phyloP scores from a whole-genome alignment of 2,113 vertebrate genomes.

The Tursiops truncatus region DNA sequence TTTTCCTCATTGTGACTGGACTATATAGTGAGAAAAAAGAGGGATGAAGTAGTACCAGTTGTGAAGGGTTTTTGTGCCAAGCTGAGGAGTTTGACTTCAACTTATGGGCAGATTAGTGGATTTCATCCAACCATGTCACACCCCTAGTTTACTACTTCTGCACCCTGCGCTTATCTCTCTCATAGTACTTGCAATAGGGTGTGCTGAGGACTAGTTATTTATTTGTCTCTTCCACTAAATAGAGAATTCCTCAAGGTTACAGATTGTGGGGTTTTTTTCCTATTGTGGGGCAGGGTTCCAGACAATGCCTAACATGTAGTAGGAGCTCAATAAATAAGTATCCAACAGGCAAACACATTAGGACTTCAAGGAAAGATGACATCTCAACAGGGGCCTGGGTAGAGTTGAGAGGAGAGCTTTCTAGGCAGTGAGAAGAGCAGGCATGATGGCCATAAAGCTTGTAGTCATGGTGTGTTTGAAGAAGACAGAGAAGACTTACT shows the following conservation, averaged over 20 bases:
- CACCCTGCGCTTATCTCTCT: background rate
- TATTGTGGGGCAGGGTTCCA: no score
- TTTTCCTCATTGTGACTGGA: background rate
- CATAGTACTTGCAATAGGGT: accelerated
- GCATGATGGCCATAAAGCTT: background rate
- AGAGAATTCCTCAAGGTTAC: background rate
- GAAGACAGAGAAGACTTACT: background rate
- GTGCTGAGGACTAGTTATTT: background rate
- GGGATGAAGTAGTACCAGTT: background rate
- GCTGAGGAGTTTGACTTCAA: background rate
- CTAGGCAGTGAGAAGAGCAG: background rate
- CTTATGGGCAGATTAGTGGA: background rate
- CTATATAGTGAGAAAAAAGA: background rate
- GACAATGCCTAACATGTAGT: background rate
- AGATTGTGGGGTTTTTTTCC: background rate
- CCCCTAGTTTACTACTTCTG: background rate
- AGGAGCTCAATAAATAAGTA: background rate
- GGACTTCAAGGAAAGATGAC: background rate
- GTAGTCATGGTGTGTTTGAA: background rate
- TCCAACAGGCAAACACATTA: background rate
- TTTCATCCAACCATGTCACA: background rate
- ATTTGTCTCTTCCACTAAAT: background rate
- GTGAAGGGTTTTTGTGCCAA: background rate
- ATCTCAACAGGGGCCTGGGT: background rate
- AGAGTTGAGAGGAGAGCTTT: background rate